These are phyloP conservation scores for Rosalia funebris DNA, from an alignment of 2,888 invertebrate species.

Conservation along the genomic window DNA sequence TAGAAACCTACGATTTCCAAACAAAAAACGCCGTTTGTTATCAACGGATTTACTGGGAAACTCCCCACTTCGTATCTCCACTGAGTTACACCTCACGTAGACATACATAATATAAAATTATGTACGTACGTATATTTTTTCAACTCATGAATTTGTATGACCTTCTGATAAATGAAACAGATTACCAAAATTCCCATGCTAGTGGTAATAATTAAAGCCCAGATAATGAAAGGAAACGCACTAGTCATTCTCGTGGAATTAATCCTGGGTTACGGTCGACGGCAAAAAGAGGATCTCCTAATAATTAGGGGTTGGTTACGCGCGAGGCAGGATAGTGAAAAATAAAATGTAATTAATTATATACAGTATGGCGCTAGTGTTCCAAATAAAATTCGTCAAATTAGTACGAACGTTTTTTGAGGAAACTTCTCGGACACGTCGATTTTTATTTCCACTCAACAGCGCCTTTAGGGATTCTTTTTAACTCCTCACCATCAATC, in stretches of 20 bases:
- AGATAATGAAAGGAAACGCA: neutral
- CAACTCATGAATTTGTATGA: conserved; percentile 1
- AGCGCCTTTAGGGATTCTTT: too few relatives aligned
- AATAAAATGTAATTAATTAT: too few relatives aligned
- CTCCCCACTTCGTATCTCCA: neutral
- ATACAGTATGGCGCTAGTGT: too few relatives aligned
- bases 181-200: neutral
- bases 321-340: too few relatives aligned
- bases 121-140: neutral
- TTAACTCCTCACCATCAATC: too few relatives aligned
- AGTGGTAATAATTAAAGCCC: neutral
- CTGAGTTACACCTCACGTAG: neutral
- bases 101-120: neutral
- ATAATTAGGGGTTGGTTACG: too few relatives aligned
- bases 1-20: too few relatives aligned
- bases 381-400: too few relatives aligned
- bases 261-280: neutral
- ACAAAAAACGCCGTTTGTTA: too few relatives aligned
- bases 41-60: neutral
- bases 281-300: neutral
- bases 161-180: neutral
- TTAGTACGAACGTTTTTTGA: too few relatives aligned
- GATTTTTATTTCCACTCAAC: too few relatives aligned
- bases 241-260: conserved; percentile 1
- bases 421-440: too few relatives aligned